Percentiles rank a stretch among this genome's conserved stretches.
phyloP scores from a whole-genome alignment of 2,888 invertebrate genomes.

The Ametastegia equiseti region DNA sequence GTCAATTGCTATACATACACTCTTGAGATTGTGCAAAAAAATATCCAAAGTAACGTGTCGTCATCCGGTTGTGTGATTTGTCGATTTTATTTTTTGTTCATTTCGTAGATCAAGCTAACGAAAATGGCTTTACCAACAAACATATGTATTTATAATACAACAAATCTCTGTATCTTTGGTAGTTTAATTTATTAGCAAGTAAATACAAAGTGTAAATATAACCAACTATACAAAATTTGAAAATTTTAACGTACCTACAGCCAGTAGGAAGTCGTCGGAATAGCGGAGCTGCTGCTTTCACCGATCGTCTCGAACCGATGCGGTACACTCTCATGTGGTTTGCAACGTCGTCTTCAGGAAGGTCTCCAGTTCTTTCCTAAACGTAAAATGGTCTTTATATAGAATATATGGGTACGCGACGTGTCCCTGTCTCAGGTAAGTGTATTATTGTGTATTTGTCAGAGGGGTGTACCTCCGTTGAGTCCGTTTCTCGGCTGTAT shows the following conservation, averaged over 20 bases:
- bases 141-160: too few relatives aligned
- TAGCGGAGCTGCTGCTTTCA: not conserved
- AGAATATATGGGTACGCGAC: constrained; percentile 9
- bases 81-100: not conserved
- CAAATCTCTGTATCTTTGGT: not conserved
- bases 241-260: not conserved
- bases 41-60: too few relatives aligned
- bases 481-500: constrained; percentile 31
- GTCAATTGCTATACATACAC: too few relatives aligned
- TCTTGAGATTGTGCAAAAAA: too few relatives aligned
- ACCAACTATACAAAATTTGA: not conserved
- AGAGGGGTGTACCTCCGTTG: constrained; percentile 18
- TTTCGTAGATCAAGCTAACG: not conserved
- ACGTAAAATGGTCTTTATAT: constrained; percentile 10
- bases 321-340: constrained; percentile 15
- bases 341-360: not conserved
- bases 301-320: not conserved
- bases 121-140: too few relatives aligned
- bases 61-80: too few relatives aligned
- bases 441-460: constrained; percentile 47
- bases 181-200: not conserved
- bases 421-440: constrained; percentile 33
- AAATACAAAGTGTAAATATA: not conserved
- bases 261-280: not conserved
- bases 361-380: constrained; percentile 7